Percentiles rank a stretch among this genome's conserved stretches.
phyloP scores from a whole-genome alignment of 30 jellyfish, hydroid and myxozoan species.

The Nemopilema nomurai region DNA sequence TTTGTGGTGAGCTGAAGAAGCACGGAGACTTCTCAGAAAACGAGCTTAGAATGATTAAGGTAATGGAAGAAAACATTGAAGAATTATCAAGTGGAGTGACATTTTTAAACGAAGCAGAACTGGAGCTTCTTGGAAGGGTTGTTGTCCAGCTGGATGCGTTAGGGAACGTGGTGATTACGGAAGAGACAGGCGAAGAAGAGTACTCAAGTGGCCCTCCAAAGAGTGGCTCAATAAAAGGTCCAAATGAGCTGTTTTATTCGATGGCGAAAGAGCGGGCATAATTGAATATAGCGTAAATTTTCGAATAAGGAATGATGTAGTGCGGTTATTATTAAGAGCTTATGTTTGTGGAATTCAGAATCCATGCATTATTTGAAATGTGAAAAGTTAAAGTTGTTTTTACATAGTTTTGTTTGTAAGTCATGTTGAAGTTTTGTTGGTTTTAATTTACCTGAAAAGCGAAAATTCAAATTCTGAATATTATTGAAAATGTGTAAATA shows the following conservation, averaged over 20 bases:
- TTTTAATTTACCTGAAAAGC: no score
- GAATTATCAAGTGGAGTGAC: neutral
- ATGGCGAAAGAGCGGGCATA: neutral
- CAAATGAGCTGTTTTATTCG: neutral
- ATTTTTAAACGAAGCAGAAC: neutral
- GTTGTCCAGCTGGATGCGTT: neutral
- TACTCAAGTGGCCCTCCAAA: neutral
- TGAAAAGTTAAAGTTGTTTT: neutral
- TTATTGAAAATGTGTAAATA: no score
- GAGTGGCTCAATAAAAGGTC: neutral
- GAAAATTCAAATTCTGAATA: no score
- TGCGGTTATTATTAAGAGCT: neutral
- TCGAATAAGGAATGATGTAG: neutral
- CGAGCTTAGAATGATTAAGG: neutral
- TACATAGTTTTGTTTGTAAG: neutral
- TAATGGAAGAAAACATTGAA: neutral
- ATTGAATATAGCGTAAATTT: neutral
- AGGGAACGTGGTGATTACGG: neutral
- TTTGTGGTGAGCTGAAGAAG: neutral
- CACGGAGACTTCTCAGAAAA: neutral
- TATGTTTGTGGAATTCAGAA: neutral
- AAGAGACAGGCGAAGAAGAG: neutral
- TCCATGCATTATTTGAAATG: neutral
- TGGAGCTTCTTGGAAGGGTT: conserved; percentile 1
- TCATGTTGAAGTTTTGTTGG: neutral